Base-by-base conservation (phyloP, 2,113 vertebrate species). In the Pelmatolapia mariae region DNA sequence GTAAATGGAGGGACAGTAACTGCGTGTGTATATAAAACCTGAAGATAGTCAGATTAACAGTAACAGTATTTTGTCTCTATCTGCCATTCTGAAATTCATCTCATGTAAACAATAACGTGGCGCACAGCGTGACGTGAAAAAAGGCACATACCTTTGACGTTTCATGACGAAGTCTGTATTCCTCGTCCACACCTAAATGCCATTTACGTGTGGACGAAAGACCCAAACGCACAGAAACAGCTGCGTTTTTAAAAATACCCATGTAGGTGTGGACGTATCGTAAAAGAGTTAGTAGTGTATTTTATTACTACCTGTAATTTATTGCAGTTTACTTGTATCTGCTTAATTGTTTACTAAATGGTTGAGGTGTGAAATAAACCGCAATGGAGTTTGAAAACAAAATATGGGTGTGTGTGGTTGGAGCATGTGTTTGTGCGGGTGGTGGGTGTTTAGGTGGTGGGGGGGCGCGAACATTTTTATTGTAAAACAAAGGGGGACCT, bases 141-240 rank as follows among this genome's bases (percentile, higher is more conserved):
- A 54, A 12, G 52, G 3, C 52, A 11, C 52, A 22, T 22, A 12
- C 10, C 52, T 54, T 54, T 54, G 52, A 54, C 3, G n/a, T 54
- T 24, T n/a, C 1, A 1, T 56, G 22, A 24, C 0, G 2, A 56
- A 56, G 0, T 24, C 11, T 56, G 53, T 24, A 56, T 56, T 56
- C 1, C 11, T 7, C 22, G 22, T 7, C 53, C 53, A 56, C 53
- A 56, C 0, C 11, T 2, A 13, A 26, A 56, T 22, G 0, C 4
- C 53, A 2, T 26, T 56, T 56, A 56, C 4, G 22, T 56, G 53
- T 26, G 53, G 0, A 56, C 22, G 11, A 56, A 26, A 26, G 22
- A 0, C 24, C 24, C 54, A 57, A 57, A n/a, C 0, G 19, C 19
- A 53, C 19, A 53, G 19, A 11, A 1, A 57, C 54, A 57, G 2